Base-by-base conservation (phyloP, 2,888 invertebrate genomes). In the Sinodicranocentrus sp. region DNA sequence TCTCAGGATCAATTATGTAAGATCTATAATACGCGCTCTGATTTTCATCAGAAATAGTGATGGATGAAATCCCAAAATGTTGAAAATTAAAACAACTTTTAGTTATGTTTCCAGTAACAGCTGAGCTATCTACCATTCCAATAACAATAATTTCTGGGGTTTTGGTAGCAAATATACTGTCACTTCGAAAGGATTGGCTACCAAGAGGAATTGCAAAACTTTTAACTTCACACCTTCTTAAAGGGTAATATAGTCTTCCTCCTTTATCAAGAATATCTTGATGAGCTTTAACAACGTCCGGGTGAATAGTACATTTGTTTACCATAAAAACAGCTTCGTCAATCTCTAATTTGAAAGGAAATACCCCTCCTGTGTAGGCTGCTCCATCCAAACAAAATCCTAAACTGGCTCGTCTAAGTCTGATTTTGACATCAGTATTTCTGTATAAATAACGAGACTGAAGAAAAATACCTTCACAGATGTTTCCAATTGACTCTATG, bases 171-270 rank as follows among this genome's bases (percentile, higher is more conserved):
- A 52, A 52, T n/a, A 52, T 17, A 5, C 5, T 3, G 10, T 52
- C 52, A 52, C 52, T 52, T 13, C 10, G 3, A 52, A 52, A 52
- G 3, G n/a, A n/a, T 17, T 13, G n/a, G n/a, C 52, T 52, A 13
- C n/a, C 52, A n/a, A 3, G 3, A 13, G 52, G n/a, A n/a, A 52
- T 17, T 3, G 17, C 52, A 52, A 52, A 52, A 5, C 10, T 52
- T 52, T 52, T 52, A 13, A 52, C 52, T n/a, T 52, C 52, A n/a
- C 52, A 52, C n/a, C 5, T 6, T 52, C 52, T 52, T n/a, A 52
- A n/a, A n/a, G 52, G 52, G n/a, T 52, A 52, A n/a, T n/a, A 52
- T 6, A 52, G 52, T 5, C n/a, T 10, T 17, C n/a, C n/a, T 13
- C n/a, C n/a, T 52, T 52, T 52, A n/a, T 52, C n/a, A 13, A 52